These are phyloP conservation scores for Drosophila hawaiiensis DNA, from an alignment of 2,888 invertebrate species.

Conservation along the genomic window DNA sequence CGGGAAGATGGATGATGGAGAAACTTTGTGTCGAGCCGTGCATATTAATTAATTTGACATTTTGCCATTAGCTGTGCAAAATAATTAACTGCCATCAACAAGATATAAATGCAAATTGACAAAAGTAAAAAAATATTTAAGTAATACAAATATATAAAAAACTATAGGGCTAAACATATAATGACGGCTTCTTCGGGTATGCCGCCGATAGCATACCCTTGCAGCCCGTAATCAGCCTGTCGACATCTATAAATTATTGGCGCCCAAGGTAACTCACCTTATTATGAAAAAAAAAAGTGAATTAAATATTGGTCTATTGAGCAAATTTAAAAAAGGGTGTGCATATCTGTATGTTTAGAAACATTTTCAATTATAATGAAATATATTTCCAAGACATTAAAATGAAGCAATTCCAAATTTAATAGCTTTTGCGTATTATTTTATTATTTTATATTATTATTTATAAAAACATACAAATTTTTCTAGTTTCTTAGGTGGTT, in stretches of 20 bases:
- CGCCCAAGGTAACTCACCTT: no score
- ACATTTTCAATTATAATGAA: background rate
- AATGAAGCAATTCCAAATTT: background rate
- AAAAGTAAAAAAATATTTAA: conserved; percentile 34
- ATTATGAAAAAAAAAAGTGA: no score
- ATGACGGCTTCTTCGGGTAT: background rate
- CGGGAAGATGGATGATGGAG: background rate
- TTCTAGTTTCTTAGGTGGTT: background rate
- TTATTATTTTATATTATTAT: background rate
- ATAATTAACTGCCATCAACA: conserved; percentile 77
- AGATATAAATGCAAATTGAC: conserved; percentile 70
- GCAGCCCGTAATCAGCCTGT: background rate
- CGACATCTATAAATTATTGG: background rate
- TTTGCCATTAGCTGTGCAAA: conserved; percentile 76
- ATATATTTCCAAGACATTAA: background rate
- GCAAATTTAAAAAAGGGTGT: no score
- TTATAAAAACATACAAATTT: background rate
- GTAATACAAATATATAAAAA: conserved; percentile 7
- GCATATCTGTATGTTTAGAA: background rate
- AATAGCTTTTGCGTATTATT: background rate
- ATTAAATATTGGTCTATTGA: no score
- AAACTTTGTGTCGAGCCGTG: conserved; percentile 34
- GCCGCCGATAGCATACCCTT: background rate
- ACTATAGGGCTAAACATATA: background rate
- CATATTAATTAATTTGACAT: conserved; percentile 80